A percentile compares a stretch with the other conserved stretches of the same genome.
Conservation (phyloP, 2,888 invertebrate species). For the Diaprepes abbreviatus region DNA sequence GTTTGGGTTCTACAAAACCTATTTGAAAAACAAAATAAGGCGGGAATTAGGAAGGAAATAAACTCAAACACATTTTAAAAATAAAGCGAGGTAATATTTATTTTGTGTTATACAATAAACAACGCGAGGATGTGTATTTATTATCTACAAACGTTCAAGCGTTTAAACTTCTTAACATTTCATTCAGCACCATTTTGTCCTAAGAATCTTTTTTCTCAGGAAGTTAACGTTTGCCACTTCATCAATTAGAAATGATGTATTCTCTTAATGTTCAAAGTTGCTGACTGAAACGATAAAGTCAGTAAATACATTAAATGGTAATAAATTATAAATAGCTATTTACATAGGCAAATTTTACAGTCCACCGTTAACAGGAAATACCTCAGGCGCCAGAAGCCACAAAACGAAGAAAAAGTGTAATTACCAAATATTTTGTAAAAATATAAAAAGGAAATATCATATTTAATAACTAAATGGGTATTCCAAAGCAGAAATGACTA, state of each 20-base stretch:
- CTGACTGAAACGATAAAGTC: slow-evolving; percentile 35
- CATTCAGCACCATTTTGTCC: slow-evolving; percentile 14
- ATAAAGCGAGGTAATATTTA: slow-evolving; percentile 49
- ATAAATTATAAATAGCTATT: slow-evolving; percentile 47
- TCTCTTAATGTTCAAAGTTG: slow-evolving; percentile 30
- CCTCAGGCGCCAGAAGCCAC: background rate
- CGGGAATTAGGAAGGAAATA: too few species aligned
- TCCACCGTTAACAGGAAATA: slow-evolving; percentile 1
- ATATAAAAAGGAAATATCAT: too few species aligned
- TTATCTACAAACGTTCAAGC: slow-evolving; percentile 38
- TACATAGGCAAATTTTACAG: slow-evolving; percentile 27
- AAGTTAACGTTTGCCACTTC: slow-evolving; percentile 23
- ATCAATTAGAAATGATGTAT: slow-evolving; percentile 7
- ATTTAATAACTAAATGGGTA: too few species aligned
- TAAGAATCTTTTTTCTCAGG: background rate
- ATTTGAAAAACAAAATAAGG: background rate
- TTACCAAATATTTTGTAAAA: too few species aligned
- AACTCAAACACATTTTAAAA: slow-evolving; percentile 39
- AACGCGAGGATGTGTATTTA: slow-evolving; percentile 34
- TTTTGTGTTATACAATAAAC: slow-evolving; percentile 40
- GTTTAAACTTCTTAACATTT: slow-evolving; percentile 12
- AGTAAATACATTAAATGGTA: slow-evolving; percentile 34
- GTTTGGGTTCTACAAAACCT: background rate
- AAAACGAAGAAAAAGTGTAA: background rate
- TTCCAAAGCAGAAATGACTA: too few species aligned